A percentile compares a stretch with the other conserved stretches of the same genome.
Evolutionary conservation across 2,113 vertebrate species (phyloP).

Genomic region (Pyrgilauda ruficollis): DNA sequence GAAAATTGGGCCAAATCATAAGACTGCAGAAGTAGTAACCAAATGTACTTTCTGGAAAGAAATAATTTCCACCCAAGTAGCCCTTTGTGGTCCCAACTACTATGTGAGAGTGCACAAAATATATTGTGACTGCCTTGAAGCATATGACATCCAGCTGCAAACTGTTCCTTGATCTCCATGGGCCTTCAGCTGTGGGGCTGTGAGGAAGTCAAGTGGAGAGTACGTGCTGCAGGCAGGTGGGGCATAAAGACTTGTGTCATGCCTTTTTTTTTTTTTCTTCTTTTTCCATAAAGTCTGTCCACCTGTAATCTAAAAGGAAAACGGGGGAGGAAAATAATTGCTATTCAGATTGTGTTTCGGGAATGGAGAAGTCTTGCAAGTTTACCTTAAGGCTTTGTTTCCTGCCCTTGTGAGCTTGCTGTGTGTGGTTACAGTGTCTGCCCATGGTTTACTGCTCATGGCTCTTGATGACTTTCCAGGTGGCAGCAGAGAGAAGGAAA

Average conservation of each 20-base stretch:
- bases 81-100: neutral
- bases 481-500: neutral
- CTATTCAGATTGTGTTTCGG: neutral
- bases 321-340: neutral
- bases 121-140: neutral
- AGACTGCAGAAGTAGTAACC: neutral
- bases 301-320: neutral
- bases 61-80: neutral
- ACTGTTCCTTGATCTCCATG: neutral
- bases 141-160: neutral
- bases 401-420: neutral
- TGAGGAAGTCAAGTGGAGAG: neutral
- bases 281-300: neutral
- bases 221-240: neutral
- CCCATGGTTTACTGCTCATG: neutral
- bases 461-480: neutral
- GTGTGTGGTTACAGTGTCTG: accelerated
- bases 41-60: neutral
- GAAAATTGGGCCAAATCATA: neutral
- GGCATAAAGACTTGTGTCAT: neutral
- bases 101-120: accelerated
- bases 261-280: neutral
- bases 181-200: neutral
- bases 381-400: neutral
- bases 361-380: neutral